These are phyloP conservation scores for Lynx canadensis DNA, from an alignment of 2,113 vertebrate genomes.

Conservation along the genomic window DNA sequence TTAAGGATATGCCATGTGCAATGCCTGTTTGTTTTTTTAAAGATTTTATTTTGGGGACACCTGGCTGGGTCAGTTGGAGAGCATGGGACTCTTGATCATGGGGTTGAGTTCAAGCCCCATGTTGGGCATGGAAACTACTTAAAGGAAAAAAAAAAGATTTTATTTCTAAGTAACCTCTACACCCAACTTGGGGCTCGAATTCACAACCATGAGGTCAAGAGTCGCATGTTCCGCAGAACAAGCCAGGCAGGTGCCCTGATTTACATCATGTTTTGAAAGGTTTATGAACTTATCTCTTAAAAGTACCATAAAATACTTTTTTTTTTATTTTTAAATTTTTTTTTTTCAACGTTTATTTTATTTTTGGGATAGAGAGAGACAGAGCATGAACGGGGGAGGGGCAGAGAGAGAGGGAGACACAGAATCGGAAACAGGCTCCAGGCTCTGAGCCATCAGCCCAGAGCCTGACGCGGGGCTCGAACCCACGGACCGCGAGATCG, in stretches of 20 bases:
- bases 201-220: background rate
- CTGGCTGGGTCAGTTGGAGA: background rate
- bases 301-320: background rate
- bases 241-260: background rate
- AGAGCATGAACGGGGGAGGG: too few relatives aligned
- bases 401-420: too few relatives aligned
- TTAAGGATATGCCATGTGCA: background rate
- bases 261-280: background rate
- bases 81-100: background rate
- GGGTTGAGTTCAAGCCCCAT: background rate
- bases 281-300: background rate
- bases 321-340: too few relatives aligned
- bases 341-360: background rate
- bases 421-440: too few relatives aligned
- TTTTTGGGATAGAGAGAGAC: too few relatives aligned
- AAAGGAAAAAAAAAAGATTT: background rate
- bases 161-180: background rate
- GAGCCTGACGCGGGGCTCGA: too few relatives aligned
- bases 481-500: too few relatives aligned
- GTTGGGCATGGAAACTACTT: background rate
- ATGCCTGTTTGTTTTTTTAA: background rate
- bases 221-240: background rate
- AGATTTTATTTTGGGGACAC: background rate
- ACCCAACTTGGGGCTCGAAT: background rate
- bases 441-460: too few relatives aligned